phyloP scores from a whole-genome alignment of 2,888 invertebrate species.

The Chalcis sispes region DNA sequence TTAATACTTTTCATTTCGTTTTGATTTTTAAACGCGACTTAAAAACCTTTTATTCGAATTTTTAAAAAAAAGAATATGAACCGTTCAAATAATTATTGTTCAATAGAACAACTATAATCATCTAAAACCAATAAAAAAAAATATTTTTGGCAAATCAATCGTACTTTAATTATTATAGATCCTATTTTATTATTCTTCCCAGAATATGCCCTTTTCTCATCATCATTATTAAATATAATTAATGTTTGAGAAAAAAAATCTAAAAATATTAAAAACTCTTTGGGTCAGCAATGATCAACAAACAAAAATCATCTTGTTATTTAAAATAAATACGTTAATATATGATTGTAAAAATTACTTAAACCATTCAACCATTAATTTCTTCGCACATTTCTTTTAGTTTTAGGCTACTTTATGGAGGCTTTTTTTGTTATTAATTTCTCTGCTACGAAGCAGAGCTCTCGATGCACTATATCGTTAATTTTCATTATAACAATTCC shows the following conservation, averaged over 20 bases:
- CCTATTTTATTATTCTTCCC: slow-evolving; percentile 3
- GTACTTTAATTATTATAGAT: slow-evolving; percentile 3
- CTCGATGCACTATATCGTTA: background rate
- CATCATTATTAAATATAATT: slow-evolving; percentile 39
- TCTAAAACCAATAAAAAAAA: no score
- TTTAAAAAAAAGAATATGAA: slow-evolving; percentile 16
- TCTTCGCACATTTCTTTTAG: slow-evolving; percentile 22
- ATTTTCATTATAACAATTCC: slow-evolving; percentile 4
- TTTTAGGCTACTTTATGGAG: slow-evolving; percentile 23
- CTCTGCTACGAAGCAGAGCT: background rate
- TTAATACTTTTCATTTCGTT: slow-evolving; percentile 16
- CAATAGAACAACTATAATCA: slow-evolving; percentile 13
- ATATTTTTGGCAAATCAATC: slow-evolving; percentile 45
- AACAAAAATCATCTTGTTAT: slow-evolving; percentile 49
- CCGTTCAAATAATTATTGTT: slow-evolving; percentile 3
- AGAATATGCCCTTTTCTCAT: background rate
- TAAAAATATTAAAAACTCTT: slow-evolving; percentile 55
- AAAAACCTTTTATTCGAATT: slow-evolving; percentile 11
- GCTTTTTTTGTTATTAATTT: background rate
- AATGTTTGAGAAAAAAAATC: slow-evolving; percentile 44
- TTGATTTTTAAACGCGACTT: slow-evolving; percentile 29
- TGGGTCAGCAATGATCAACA: slow-evolving; percentile 48
- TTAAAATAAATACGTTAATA: slow-evolving; percentile 53
- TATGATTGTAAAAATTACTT: slow-evolving; percentile 54
- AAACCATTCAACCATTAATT: slow-evolving; percentile 47